These are phyloP conservation scores for Gymnosoma rotundatum DNA, from an alignment of 2,888 invertebrate genomes.

Conservation along the genomic window DNA sequence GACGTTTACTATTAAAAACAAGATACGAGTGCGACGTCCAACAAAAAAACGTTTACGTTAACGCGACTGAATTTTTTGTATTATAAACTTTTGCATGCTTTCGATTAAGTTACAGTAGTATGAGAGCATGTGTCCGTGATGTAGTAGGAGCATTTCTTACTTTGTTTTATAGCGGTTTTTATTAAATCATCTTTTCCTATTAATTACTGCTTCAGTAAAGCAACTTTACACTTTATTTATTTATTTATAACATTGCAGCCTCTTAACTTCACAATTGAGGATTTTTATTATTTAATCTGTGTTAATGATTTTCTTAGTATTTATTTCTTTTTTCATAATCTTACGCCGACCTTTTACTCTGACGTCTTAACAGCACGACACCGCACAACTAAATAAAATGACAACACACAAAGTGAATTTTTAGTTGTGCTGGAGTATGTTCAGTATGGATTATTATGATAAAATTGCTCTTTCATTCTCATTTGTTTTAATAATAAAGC, in stretches of 20 bases:
- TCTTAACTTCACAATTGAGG: slow-evolving; percentile 28
- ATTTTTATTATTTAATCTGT: slow-evolving; percentile 64
- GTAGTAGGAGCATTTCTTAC: slow-evolving; percentile 35
- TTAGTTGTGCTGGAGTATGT: no score
- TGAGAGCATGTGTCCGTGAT: slow-evolving; percentile 32
- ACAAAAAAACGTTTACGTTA: slow-evolving; percentile 63
- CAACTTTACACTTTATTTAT: slow-evolving; percentile 1
- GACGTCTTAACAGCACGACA: slow-evolving; percentile 63
- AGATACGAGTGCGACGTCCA: slow-evolving; percentile 60
- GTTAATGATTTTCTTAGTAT: slow-evolving; percentile 60
- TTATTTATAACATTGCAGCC: slow-evolving; percentile 22
- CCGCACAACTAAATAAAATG: slow-evolving; percentile 63
- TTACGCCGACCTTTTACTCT: slow-evolving; percentile 33
- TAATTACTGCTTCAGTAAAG: background rate
- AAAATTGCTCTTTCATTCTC: no score
- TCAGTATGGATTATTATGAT: no score
- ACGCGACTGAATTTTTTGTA: slow-evolving; percentile 56
- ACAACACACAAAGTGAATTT: no score
- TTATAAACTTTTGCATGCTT: slow-evolving; percentile 63
- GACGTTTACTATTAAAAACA: slow-evolving; percentile 59
- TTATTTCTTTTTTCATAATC: slow-evolving; percentile 7
- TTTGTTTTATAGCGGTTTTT: slow-evolving; percentile 55
- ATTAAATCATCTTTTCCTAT: slow-evolving; percentile 38
- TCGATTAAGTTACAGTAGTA: slow-evolving; percentile 54
- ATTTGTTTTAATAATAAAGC: no score